Evolutionary conservation across 2,113 vertebrate genomes (phyloP), one percentile per base, ranked within the genome.

Genomic region (Colius striatus): DNA sequence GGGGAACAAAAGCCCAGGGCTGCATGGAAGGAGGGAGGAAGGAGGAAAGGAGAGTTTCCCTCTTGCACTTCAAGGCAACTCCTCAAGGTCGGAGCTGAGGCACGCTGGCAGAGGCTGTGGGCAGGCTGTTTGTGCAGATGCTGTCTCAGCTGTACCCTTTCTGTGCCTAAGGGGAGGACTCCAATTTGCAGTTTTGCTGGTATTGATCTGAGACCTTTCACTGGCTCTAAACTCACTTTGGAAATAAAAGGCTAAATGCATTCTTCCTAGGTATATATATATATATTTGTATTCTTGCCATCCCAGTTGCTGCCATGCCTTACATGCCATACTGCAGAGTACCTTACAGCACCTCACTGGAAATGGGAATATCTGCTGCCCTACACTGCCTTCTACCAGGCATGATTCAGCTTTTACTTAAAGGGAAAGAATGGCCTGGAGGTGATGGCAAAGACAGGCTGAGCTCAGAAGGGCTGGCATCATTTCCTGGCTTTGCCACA

Each of bases 391-490:
- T 96, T 71, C 92, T 83, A 81, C 73, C 66, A 20, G 87, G 88
- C 8, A 3, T 96, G 96, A 96, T 93, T 96, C 94, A 96, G 94
- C 90, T 96, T 95, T 89, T 87, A 84, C 90, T 96, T 41, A 58
- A 51, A 84, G 87, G 60, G 87, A 94, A 91, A 57, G 68, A 92
- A 92, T 93, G 94, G 88, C 94, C 95, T 92, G 86, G 92, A 95
- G 94, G 94, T 97, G 95, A 96, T 93, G 90, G 95, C 92, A 95
- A 86, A 90, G 93, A 66, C 93, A 95, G 65, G 76, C 82, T 80
- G 90, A 77, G 89, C 88, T 92, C 92, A 66, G 86, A 62, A 96
- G 88, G 73, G 88, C 83, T 96, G 96, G 90, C 95, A 96, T 82
- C 66, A 3, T 80, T 92, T 92, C 95, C 54, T 96, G 94, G 93